These are phyloP conservation scores for Gallinago jamesoni DNA, from an alignment of 2,113 vertebrate genomes.

Conservation along the genomic window DNA sequence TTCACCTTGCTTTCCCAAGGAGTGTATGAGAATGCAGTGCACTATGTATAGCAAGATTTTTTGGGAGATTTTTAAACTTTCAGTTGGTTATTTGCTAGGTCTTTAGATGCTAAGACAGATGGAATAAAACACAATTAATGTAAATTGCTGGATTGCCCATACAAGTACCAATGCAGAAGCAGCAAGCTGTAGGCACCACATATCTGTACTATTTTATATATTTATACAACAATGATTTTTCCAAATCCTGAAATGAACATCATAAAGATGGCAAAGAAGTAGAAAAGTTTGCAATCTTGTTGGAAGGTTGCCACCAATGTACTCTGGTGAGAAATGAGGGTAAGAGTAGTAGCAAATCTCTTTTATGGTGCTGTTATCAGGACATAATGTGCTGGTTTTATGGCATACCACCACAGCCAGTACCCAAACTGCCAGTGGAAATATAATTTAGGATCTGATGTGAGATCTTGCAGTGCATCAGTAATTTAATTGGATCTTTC, in stretches of 20 bases:
- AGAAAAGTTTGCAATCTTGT: conserved; percentile 15
- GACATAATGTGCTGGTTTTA: conserved; percentile 62
- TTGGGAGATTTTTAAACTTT: neutral
- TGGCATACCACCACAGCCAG: conserved; percentile 29
- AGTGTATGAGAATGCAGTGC: neutral
- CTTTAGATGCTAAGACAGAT: neutral
- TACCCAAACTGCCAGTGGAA: conserved; percentile 44
- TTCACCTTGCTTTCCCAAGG: neutral
- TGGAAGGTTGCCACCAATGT: conserved; percentile 52
- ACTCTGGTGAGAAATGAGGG: conserved; percentile 42
- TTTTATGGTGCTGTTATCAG: conserved; percentile 62
- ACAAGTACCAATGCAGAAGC: neutral
- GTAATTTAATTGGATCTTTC: conserved; percentile 58
- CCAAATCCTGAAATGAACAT: neutral
- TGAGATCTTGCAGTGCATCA: conserved; percentile 37
- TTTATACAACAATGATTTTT: neutral
- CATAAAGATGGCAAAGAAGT: neutral
- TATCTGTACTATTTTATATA: neutral
- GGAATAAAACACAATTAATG: neutral
- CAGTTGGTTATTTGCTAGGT: neutral
- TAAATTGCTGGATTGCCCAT: neutral
- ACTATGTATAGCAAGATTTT: neutral
- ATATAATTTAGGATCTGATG: conserved; percentile 60
- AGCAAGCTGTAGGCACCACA: neutral
- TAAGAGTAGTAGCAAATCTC: conserved; percentile 66